phyloP scores from a whole-genome alignment of 2,113 vertebrate species.

The Nannobrachium achirus region DNA sequence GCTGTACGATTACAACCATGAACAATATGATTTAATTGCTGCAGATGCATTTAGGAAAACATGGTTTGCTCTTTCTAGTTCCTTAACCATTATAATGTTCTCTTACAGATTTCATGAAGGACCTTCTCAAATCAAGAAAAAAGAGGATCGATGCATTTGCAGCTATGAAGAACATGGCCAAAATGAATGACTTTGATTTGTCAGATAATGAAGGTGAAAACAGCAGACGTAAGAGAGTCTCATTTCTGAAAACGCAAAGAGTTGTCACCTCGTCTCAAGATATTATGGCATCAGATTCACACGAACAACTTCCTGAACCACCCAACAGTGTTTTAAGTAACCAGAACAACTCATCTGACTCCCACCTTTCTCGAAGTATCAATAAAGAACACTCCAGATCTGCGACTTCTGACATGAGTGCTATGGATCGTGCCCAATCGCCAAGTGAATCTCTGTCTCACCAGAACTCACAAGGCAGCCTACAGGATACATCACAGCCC shows the following conservation, averaged over 20 bases:
- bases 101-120: conserved; percentile 69
- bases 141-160: conserved; percentile 60
- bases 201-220: conserved; percentile 80
- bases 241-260: conserved; percentile 79
- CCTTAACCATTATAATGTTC: neutral
- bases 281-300: conserved; percentile 3
- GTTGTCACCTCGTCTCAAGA: conserved; percentile 21
- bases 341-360: conserved; percentile 21
- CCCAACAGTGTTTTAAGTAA: neutral
- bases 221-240: conserved; percentile 72
- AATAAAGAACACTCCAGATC: conserved; percentile 18
- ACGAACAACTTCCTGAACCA: neutral
- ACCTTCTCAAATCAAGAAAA: conserved; percentile 70
- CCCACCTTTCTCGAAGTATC: conserved; percentile 25
- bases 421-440: conserved; percentile 5
- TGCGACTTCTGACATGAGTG: conserved; percentile 21
- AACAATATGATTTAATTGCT: too few species aligned
- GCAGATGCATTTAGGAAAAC: too few species aligned
- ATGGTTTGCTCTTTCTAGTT: neutral
- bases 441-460: conserved; percentile 47
- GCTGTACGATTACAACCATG: too few species aligned
- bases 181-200: conserved; percentile 76
- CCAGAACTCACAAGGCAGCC: conserved; percentile 54
- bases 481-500: conserved; percentile 46
- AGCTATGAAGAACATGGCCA: conserved; percentile 61